Evolutionary conservation across 2,888 invertebrate genomes (phyloP), one percentile per base, ranked within the genome.

Genomic region (Thumatha senex): DNA sequence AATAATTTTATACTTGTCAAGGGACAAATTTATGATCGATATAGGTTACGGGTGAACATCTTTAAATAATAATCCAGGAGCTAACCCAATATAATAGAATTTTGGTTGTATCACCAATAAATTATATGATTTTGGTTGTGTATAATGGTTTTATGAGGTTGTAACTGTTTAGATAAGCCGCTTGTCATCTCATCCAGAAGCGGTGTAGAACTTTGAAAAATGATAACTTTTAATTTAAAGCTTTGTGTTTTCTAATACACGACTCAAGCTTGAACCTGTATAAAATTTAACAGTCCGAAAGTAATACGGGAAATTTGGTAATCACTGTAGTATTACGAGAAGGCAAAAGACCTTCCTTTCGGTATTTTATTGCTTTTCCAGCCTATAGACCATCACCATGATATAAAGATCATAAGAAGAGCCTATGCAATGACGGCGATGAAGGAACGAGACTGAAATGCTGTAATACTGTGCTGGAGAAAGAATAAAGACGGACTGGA

Each of bases 1-100:
- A 69, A 73, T 74, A 78, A 82, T 80, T 84, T 82, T 78, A 80
- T 76, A 77, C 72, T 70, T 81, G 84, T 80, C 86, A 63, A 51
- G 62, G 46, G 53, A 70, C 73, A 68, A 80, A 86, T 86, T 86
- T 84, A 85, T 81, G 69, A 62, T 54, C 56, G 55, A 66, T 62
- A 56, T 36, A 38, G 55, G 36, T 46, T 45, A 29, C 14, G 47
- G 47, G 56, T 49, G 67, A 64, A 31, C 35, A 44, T 50, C 46
- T 51, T 54, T 51, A 48, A 48, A 51, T 63, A 49, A 50, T 46
- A 43, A 56, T 53, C 56, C 58, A 54, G 66, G 51, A 62, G 68
- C 65, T 52, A 53, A 56, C 48, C 36, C 40, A 46, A 44, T 18
- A 48, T 58, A 55, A 65, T 65, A 44, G 48, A 40, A 48, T 55